A percentile compares a stretch with the other conserved stretches of the same genome.
phyloP scores from a whole-genome alignment of 2,113 vertebrate genomes.

The Pseudopipra pipra region DNA sequence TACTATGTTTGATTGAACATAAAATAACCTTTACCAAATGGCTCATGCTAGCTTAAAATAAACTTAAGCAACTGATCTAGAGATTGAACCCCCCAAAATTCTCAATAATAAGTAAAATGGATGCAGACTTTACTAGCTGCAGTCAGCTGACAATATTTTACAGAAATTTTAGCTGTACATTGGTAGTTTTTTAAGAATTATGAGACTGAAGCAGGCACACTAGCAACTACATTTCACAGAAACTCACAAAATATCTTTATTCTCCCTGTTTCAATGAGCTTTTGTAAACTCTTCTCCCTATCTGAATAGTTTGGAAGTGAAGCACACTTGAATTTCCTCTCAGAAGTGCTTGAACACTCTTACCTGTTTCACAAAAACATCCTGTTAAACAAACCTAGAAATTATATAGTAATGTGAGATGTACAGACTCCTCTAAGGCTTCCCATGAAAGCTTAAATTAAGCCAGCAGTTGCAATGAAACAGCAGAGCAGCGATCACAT shows the following conservation, averaged over 20 bases:
- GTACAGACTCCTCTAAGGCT: not conserved
- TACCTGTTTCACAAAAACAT: constrained; percentile 6
- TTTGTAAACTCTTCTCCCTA: not conserved
- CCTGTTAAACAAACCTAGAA: constrained; percentile 5
- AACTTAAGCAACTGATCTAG: not conserved
- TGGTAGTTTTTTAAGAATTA: not conserved
- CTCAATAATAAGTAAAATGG: not conserved
- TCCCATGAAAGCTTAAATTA: not conserved
- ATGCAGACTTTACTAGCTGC: not conserved
- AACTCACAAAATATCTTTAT: not conserved
- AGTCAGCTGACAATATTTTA: not conserved
- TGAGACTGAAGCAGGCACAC: not conserved
- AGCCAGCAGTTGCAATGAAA: not conserved
- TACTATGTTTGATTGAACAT: not conserved
- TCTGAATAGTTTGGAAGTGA: not conserved
- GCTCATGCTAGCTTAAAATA: not conserved
- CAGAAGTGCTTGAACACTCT: not conserved
- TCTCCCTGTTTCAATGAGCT: not conserved
- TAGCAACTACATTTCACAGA: not conserved
- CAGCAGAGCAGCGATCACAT: not conserved
- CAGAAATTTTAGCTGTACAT: not conserved
- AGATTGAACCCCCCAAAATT: not conserved
- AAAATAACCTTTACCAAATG: not conserved
- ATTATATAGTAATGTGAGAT: not conserved
- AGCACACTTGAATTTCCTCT: not conserved